phyloP scores from a whole-genome alignment of 2,888 invertebrate species.

The Rhimphoctona megacephalus region DNA sequence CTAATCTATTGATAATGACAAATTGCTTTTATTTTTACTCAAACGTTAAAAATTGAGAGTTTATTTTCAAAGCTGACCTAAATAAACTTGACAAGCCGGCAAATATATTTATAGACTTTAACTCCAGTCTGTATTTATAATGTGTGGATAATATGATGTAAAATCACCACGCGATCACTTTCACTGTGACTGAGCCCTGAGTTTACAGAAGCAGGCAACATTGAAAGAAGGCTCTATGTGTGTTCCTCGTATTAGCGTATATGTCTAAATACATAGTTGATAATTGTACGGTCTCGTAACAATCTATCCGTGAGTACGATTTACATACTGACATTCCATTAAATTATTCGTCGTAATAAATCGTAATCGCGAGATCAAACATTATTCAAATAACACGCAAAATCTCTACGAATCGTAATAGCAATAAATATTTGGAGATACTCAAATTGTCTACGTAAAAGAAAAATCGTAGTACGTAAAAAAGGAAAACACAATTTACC shows the following conservation, averaged over 20 bases:
- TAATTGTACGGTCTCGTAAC: conserved; percentile 56
- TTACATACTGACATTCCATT: conserved; percentile 60
- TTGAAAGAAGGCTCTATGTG: conserved; percentile 38
- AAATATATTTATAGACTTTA: conserved; percentile 46
- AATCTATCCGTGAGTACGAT: conserved; percentile 60
- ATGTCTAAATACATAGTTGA: conserved; percentile 34
- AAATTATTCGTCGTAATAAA: conserved; percentile 56
- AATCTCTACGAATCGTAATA: conserved; percentile 31
- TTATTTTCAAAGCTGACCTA: conserved; percentile 3
- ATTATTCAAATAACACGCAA: conserved; percentile 42
- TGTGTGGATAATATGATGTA: conserved; percentile 27
- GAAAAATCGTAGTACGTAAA: background rate
- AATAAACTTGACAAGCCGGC: conserved; percentile 1
- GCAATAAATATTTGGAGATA: background rate
- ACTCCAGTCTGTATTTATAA: conserved; percentile 44
- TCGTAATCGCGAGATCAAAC: conserved; percentile 47
- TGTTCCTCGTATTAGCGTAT: conserved; percentile 31
- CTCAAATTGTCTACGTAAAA: background rate
- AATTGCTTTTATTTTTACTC: background rate
- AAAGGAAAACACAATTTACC: background rate
- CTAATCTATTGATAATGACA: background rate
- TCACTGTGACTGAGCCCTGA: conserved; percentile 47
- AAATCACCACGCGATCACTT: conserved; percentile 59
- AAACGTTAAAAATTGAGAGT: background rate
- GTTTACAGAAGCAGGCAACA: conserved; percentile 51